A percentile compares a stretch with the other conserved stretches of the same genome.
These are phyloP conservation scores for Drosophila chauvacae DNA, from an alignment of 1,140 invertebrate species.

Conservation along the genomic window DNA sequence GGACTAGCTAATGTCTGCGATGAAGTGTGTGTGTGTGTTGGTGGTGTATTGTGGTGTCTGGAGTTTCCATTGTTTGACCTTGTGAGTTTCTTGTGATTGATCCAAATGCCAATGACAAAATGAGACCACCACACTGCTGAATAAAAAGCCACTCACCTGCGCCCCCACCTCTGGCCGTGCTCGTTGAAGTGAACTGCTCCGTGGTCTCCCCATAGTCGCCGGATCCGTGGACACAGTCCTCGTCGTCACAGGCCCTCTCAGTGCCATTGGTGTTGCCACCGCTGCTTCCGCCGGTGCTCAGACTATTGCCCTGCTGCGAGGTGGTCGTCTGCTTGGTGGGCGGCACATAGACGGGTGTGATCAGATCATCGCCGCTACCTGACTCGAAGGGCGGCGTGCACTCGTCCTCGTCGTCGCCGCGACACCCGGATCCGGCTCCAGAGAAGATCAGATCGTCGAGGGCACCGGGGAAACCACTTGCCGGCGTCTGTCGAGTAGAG, in stretches of 20 bases:
- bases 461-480: constrained; percentile 91
- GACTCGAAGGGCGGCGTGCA: constrained; percentile 93
- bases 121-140: constrained; percentile 60
- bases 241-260: constrained; percentile 90
- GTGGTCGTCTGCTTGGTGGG: constrained; percentile 90
- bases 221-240: constrained; percentile 92
- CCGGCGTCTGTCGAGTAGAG: constrained; percentile 89
- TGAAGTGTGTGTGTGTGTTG: constrained; percentile 45
- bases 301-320: constrained; percentile 84
- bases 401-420: constrained; percentile 94
- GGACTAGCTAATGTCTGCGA: constrained; percentile 68
- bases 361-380: constrained; percentile 94
- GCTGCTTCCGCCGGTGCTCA: constrained; percentile 32
- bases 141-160: constrained; percentile 84
- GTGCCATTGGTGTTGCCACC: constrained; percentile 65
- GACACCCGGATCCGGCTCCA: constrained; percentile 94
- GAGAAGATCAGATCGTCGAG: constrained; percentile 95
- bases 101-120: constrained; percentile 76
- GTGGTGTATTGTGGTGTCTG: constrained; percentile 20
- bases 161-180: constrained; percentile 86
- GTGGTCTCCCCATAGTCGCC: constrained; percentile 88
- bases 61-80: constrained; percentile 10
- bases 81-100: constrained; percentile 60
- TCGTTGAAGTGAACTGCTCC: constrained; percentile 87
- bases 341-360: constrained; percentile 95